These are phyloP conservation scores for Heteromurus nitidus DNA, from an alignment of 2,888 invertebrate species.

Conservation along the genomic window DNA sequence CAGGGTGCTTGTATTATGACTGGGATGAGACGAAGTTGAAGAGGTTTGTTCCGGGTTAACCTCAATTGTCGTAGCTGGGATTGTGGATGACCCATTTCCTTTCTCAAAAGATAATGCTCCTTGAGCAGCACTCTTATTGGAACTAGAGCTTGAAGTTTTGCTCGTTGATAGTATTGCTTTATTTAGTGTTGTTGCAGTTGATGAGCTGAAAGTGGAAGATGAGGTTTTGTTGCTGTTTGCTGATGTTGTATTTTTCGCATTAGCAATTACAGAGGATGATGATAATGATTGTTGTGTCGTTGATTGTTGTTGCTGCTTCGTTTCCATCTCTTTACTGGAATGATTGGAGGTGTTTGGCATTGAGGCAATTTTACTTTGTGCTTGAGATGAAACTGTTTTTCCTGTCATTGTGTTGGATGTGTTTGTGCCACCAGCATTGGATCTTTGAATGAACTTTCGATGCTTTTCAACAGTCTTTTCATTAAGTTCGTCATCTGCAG, in stretches of 20 bases:
- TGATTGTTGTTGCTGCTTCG: constrained; percentile 40
- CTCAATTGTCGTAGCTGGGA: constrained; percentile 47
- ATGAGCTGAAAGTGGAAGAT: constrained; percentile 22
- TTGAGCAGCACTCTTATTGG: constrained; percentile 46
- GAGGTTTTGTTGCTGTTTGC: constrained; percentile 35
- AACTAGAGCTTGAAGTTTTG: constrained; percentile 58
- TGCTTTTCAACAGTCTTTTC: constrained; percentile 63
- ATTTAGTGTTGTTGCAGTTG: constrained; percentile 47
- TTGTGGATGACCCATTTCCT: constrained; percentile 56
- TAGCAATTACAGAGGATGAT: constrained; percentile 19
- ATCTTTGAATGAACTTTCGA: constrained; percentile 58
- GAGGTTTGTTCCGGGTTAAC: constrained; percentile 56
- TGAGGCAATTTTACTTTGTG: constrained; percentile 35
- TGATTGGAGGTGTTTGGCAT: constrained; percentile 18
- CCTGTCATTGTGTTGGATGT: constrained; percentile 10
- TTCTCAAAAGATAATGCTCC: constrained; percentile 17
- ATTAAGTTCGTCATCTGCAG: constrained; percentile 64
- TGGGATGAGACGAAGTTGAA: background rate
- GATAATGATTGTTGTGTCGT: constrained; percentile 38
- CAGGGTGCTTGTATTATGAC: background rate
- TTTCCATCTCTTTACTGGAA: constrained; percentile 50
- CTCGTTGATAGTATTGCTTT: constrained; percentile 39
- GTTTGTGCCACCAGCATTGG: background rate
- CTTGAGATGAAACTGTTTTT: constrained; percentile 34
- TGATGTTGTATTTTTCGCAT: constrained; percentile 18